A percentile compares a stretch with the other conserved stretches of the same genome.
phyloP scores from a whole-genome alignment of 2,113 vertebrate genomes.

The Myiozetetes cayanensis region DNA sequence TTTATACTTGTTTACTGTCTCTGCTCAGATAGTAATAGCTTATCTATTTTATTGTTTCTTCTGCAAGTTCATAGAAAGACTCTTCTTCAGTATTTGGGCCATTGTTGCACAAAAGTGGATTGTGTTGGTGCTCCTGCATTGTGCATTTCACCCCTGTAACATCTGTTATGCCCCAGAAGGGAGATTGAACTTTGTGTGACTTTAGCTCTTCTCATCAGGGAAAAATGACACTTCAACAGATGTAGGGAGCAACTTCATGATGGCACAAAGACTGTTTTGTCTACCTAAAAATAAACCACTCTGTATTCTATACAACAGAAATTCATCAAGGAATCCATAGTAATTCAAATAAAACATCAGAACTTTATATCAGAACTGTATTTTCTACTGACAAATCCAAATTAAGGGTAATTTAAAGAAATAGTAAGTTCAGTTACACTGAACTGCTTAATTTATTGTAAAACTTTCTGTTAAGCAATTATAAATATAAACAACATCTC shows the following conservation, averaged over 20 bases:
- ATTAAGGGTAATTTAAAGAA: background rate
- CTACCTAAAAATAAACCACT: slow-evolving; percentile 8
- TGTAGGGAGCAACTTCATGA: background rate
- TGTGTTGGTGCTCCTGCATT: background rate
- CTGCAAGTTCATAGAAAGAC: background rate
- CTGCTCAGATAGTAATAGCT: background rate
- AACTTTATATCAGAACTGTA: background rate
- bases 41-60: background rate
- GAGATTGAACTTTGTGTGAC: slow-evolving; percentile 34
- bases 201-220: slow-evolving; percentile 16
- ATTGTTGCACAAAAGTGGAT: background rate
- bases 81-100: background rate
- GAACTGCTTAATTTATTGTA: background rate
- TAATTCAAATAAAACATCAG: background rate
- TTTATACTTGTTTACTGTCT: background rate
- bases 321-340: background rate
- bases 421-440: background rate
- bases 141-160: background rate
- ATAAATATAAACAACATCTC: background rate
- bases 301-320: background rate
- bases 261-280: slow-evolving; percentile 3
- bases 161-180: slow-evolving; percentile 3
- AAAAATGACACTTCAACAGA: slow-evolving; percentile 15
- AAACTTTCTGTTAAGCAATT: background rate
- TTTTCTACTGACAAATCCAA: background rate